These are phyloP conservation scores for Lethenteron reissneri DNA, from an alignment of 2,113 vertebrate species.

Conservation along the genomic window DNA sequence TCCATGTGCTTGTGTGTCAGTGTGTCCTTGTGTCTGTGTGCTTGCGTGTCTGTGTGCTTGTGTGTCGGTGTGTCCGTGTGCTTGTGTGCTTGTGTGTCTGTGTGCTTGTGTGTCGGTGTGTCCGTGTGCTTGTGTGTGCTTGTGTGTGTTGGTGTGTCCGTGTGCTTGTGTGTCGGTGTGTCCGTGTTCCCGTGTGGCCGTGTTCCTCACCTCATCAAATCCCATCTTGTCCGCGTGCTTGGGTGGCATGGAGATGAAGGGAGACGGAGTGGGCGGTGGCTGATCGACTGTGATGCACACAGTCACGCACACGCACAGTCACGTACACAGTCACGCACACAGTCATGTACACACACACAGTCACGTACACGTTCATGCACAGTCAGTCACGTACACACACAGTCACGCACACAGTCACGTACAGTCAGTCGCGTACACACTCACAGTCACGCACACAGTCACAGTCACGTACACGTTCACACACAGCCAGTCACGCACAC, in stretches of 20 bases:
- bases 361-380: neutral
- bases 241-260: slow-evolving; percentile 21
- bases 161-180: neutral
- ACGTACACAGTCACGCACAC: neutral
- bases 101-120: neutral
- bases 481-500: neutral
- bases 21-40: neutral
- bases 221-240: slow-evolving; percentile 49
- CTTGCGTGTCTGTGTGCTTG: neutral
- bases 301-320: neutral
- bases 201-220: slow-evolving; percentile 46
- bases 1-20: neutral
- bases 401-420: neutral
- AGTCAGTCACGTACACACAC: neutral
- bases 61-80: neutral
- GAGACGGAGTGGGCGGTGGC: slow-evolving; percentile 33
- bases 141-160: neutral
- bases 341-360: too few species aligned
- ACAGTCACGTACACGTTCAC: too few species aligned
- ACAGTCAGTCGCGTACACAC: too few species aligned
- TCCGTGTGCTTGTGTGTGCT: too few species aligned
- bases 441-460: too few species aligned
- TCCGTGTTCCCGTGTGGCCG: neutral
- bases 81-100: neutral
- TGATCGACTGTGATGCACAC: slow-evolving; percentile 28